These are phyloP conservation scores for Amphipyra tragopoginis DNA, from an alignment of 2,888 invertebrate species.

Conservation along the genomic window DNA sequence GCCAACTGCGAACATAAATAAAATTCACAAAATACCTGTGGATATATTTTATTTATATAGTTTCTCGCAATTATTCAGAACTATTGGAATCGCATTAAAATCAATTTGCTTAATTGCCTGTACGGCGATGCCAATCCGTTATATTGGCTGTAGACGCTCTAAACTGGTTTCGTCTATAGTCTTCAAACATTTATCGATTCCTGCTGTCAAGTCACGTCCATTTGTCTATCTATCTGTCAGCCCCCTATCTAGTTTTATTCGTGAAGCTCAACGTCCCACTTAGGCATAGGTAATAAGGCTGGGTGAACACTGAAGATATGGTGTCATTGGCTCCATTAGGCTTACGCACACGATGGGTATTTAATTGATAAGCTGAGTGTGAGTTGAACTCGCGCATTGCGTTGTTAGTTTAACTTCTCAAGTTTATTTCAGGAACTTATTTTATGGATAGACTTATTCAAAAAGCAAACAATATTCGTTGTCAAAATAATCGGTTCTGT, in stretches of 20 bases:
- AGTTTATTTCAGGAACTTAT: background rate
- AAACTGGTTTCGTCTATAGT: constrained; percentile 51
- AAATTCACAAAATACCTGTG: constrained; percentile 25
- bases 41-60: constrained; percentile 27
- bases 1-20: constrained; percentile 15
- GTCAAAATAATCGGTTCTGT: too few species aligned
- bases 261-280: constrained; percentile 64
- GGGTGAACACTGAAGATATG: constrained; percentile 37
- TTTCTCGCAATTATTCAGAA: constrained; percentile 38
- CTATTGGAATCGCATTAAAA: constrained; percentile 52
- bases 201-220: constrained; percentile 67
- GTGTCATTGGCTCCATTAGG: constrained; percentile 49
- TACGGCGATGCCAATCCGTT: constrained; percentile 43
- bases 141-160: constrained; percentile 32
- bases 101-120: constrained; percentile 60
- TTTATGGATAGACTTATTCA: background rate
- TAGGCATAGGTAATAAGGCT: constrained; percentile 50
- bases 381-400: constrained; percentile 5
- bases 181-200: constrained; percentile 55
- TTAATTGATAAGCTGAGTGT: constrained; percentile 32
- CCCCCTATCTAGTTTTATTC: constrained; percentile 63
- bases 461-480: too few species aligned
- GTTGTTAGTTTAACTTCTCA: background rate
- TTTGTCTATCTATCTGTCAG: constrained; percentile 71
- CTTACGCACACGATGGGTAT: constrained; percentile 33